Evolutionary conservation across 2,113 vertebrate species (phyloP), one percentile per base, ranked within the genome.

Genomic region (Xenopus laevis): DNA sequence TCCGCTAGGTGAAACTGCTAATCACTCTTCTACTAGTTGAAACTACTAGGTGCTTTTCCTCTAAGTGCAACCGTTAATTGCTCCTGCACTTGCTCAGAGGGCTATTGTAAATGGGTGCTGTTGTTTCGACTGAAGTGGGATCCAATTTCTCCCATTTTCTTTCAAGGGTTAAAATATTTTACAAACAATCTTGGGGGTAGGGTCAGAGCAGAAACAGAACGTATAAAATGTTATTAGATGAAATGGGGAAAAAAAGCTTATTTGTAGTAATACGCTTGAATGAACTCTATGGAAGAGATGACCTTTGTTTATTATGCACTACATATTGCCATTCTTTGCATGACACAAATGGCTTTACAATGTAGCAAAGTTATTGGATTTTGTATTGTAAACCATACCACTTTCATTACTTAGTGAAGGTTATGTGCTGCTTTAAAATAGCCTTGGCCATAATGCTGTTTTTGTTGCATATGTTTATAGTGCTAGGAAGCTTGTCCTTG

Each of bases 291-390:
- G 75, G 68, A 55, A 79, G 72, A 81, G 78, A 3, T 81, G 63
- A 82, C 77, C 77, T 84, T 81, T 83, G 70, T 79, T 75, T 79
- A 80, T 84, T 71, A 83, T 78, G 79, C 71, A 64, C 65, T 50
- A 23, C 68, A 60, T 72, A 75, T 45, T 72, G 59, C 71, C 65
- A 69, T 75, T 81, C 46, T 77, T 79, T 46, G 9, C 2, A 59
- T 20, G 79, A 62, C 62, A 78, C 23, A 70, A 78, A 78, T 20
- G 6, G 44, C 77, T 72, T 68, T 16, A 62, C 81, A 83, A 71
- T 46, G 71, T 50, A 46, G 75, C 62, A 65, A 78, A 69, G 55
- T 53, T 76, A 68, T 0, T 46, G 62, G 3, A 13, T 67, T 3
- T 66, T 77, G 62, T 47, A 44, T 64, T 17, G 62, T 33, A 64